A percentile compares a stretch with the other conserved stretches of the same genome.
Evolutionary conservation across 2,797 vertebrate species (phyloP).

Genomic region (Poeciliopsis turneri): DNA sequence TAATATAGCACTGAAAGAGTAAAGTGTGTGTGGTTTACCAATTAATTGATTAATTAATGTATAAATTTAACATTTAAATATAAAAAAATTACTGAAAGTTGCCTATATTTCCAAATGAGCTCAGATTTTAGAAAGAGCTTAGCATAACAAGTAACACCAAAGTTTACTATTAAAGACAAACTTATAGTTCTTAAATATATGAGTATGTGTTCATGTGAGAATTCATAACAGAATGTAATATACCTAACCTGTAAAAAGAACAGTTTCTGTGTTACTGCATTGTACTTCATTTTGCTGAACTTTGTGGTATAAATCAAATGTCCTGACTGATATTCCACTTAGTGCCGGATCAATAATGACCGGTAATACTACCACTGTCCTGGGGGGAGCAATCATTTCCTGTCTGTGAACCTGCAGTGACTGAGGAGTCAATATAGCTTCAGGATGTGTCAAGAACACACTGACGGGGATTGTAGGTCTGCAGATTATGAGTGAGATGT

Average conservation of each 20-base stretch:
- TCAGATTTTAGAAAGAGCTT: constrained; percentile 15
- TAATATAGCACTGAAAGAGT: not conserved
- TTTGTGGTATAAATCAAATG: constrained; percentile 65
- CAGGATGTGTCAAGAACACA: constrained; percentile 13
- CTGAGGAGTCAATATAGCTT: constrained; percentile 62
- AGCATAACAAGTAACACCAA: constrained; percentile 4
- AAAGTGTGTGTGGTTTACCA: not conserved
- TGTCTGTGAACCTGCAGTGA: constrained; percentile 60
- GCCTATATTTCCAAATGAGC: not conserved
- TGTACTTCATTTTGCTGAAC: constrained; percentile 19
- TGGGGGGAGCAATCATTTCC: constrained; percentile 63
- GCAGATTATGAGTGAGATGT: not conserved
- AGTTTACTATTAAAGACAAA: constrained; percentile 4
- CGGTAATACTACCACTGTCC: constrained; percentile 51
- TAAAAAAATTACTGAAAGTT: not conserved
- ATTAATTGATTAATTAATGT: too few species aligned
- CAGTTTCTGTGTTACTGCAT: constrained; percentile 7
- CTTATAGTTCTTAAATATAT: not conserved
- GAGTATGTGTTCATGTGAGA: constrained; percentile 1
- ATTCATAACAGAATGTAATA: not conserved
- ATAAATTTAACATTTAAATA: too few species aligned
- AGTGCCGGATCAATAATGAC: constrained; percentile 59
- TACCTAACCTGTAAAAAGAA: constrained; percentile 9
- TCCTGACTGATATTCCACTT: constrained; percentile 55
- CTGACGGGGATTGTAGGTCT: constrained; percentile 5